phyloP scores from a whole-genome alignment of 2,888 invertebrate species.

The Scaptomyza parva region DNA sequence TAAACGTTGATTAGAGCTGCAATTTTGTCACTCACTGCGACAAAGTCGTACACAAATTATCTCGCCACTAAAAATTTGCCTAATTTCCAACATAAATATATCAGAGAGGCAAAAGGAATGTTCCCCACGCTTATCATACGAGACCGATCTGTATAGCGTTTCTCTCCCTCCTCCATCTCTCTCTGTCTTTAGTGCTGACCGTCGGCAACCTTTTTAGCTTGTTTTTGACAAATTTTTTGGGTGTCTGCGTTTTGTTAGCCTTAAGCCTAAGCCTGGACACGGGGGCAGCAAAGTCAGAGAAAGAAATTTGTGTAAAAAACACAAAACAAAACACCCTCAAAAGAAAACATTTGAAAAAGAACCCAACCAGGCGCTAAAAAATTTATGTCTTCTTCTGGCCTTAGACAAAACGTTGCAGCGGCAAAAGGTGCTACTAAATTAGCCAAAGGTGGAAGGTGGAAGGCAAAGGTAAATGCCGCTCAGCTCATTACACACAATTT shows the following conservation, averaged over 20 bases:
- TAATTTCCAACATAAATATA: conserved; percentile 83
- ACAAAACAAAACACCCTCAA: conserved; percentile 63
- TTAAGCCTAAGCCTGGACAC: conserved; percentile 47
- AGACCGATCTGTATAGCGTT: conserved; percentile 79
- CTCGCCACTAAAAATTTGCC: conserved; percentile 83
- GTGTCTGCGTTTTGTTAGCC: conserved; percentile 27
- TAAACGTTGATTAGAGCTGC: conserved; percentile 42
- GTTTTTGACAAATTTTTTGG: conserved; percentile 59
- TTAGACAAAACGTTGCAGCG: conserved; percentile 55
- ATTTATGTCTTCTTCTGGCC: conserved; percentile 77
- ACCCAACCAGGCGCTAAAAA: conserved; percentile 73
- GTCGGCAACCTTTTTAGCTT: conserved; percentile 62
- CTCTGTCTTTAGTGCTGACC: no score
- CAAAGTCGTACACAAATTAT: conserved; percentile 83
- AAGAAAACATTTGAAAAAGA: conserved; percentile 47
- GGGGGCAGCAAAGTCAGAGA: conserved; percentile 15
- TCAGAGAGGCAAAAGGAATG: conserved; percentile 19
- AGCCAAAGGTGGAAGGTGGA: conserved; percentile 30
- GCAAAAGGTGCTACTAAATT: conserved; percentile 73
- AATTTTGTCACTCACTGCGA: conserved; percentile 80
- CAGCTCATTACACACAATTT: conserved; percentile 83
- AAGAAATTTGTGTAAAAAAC: conserved; percentile 8
- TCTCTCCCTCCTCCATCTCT: no score
- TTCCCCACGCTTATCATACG: conserved; percentile 60
- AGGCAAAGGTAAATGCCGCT: conserved; percentile 69